These are phyloP conservation scores for Trachymyrmex septentrionalis DNA, from an alignment of 1,140 invertebrate species.

Conservation along the genomic window DNA sequence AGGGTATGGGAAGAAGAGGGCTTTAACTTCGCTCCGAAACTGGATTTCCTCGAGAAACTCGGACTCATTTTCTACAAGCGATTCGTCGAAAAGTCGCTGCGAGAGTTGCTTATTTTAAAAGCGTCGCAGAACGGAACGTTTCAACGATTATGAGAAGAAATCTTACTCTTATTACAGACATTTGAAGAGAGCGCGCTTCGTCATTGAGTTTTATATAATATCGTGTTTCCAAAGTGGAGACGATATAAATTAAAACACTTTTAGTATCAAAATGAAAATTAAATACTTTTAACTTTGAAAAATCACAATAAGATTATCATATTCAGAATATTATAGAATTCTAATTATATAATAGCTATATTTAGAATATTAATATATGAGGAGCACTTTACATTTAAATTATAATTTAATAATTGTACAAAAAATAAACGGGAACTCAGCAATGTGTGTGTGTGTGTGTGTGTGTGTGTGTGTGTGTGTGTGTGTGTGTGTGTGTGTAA, in stretches of 20 bases:
- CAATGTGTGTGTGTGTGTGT: too few relatives aligned
- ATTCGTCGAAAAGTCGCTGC: slow-evolving; percentile 32
- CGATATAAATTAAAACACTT: not conserved
- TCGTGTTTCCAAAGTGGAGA: not conserved
- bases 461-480: too few relatives aligned
- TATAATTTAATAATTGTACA: not conserved
- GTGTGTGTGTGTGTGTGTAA: too few relatives aligned
- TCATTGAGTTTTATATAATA: not conserved
- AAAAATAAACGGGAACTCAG: not conserved
- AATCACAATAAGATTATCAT: not conserved
- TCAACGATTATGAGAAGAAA: slow-evolving; percentile 15
- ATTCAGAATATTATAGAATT: not conserved
- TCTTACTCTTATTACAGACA: not conserved
- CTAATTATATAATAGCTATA: not conserved
- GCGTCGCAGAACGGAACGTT: slow-evolving; percentile 12
- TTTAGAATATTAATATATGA: not conserved
- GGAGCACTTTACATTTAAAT: not conserved
- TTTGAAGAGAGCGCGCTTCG: slow-evolving; percentile 7
- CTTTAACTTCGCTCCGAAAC: slow-evolving; percentile 38
- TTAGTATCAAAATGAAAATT: not conserved
- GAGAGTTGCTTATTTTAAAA: slow-evolving; percentile 48
- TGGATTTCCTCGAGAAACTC: slow-evolving; percentile 42
- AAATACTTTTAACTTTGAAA: not conserved
- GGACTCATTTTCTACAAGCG: slow-evolving; percentile 57
- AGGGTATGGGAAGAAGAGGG: slow-evolving; percentile 3